Conservation (phyloP, 2,797 vertebrate species). For the Melanotaenia parkinsoni region DNA sequence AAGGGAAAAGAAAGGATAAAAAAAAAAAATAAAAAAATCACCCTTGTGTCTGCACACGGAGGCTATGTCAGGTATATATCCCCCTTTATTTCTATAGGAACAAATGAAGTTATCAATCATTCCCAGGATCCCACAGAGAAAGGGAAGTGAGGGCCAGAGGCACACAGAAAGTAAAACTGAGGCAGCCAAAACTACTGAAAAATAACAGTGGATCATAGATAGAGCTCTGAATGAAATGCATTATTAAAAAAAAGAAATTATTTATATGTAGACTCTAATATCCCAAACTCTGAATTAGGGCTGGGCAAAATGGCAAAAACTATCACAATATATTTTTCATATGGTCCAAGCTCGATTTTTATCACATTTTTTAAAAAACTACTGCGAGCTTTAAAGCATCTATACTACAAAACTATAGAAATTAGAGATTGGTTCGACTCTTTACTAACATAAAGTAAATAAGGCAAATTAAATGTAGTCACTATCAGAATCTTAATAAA, state of each 20-base stretch:
- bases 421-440: too few relatives aligned
- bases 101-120: constrained; percentile 84
- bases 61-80: constrained; percentile 59
- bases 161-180: constrained; percentile 49
- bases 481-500: too few relatives aligned
- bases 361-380: too few relatives aligned
- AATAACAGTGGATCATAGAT: constrained; percentile 28
- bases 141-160: constrained; percentile 59
- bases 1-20: neutral
- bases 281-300: too few relatives aligned
- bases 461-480: too few relatives aligned
- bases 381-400: too few relatives aligned
- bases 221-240: neutral
- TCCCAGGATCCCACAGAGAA: constrained; percentile 52
- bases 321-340: too few relatives aligned
- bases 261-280: neutral
- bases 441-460: too few relatives aligned
- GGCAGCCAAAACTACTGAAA: constrained; percentile 33
- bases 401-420: too few relatives aligned
- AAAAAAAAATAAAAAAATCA: neutral
- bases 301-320: too few relatives aligned
- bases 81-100: constrained; percentile 63
- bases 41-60: constrained; percentile 32
- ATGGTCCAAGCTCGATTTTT: too few relatives aligned
- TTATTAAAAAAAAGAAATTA: neutral